Evolutionary conservation across 2,113 vertebrate genomes (phyloP).

Genomic region (Chloropsis cyanopogon): DNA sequence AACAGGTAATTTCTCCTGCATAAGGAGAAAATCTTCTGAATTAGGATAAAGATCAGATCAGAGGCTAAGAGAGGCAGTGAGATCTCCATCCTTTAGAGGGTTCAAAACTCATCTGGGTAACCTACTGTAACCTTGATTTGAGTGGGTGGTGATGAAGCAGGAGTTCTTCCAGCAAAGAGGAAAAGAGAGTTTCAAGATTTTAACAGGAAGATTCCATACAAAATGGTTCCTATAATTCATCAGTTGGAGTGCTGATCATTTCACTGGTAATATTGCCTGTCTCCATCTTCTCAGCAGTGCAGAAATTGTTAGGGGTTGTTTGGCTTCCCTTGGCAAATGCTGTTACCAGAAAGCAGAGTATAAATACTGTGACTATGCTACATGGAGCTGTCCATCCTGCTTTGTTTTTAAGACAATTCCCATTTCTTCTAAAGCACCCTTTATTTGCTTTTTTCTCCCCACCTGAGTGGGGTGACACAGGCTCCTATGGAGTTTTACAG

Average conservation of each 20-base stretch:
- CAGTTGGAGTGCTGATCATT: not conserved
- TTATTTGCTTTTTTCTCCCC: not conserved
- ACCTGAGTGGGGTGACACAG: not conserved
- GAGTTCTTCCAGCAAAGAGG: not conserved
- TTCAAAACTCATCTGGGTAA: not conserved
- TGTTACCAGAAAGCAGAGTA: not conserved
- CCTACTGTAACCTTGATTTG: not conserved
- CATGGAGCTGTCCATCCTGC: not conserved
- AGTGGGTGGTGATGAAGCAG: not conserved
- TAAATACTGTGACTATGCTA: not conserved
- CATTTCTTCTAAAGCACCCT: not conserved
- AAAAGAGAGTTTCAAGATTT: not conserved
- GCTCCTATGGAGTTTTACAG: not conserved
- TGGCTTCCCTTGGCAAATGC: slow-evolving; percentile 4
- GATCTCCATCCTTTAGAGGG: accelerated
- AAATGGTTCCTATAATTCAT: not conserved
- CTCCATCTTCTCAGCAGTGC: not conserved
- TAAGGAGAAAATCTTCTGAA: not conserved
- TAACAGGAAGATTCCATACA: not conserved
- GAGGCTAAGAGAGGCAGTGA: not conserved
- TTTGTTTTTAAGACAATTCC: slow-evolving; percentile 7
- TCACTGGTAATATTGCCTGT: not conserved
- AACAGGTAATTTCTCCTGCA: not conserved
- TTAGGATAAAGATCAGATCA: not conserved
- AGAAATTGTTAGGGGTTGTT: not conserved